Evolutionary conservation across 2,113 vertebrate species (phyloP).

Genomic region (Engraulis encrasicolus): DNA sequence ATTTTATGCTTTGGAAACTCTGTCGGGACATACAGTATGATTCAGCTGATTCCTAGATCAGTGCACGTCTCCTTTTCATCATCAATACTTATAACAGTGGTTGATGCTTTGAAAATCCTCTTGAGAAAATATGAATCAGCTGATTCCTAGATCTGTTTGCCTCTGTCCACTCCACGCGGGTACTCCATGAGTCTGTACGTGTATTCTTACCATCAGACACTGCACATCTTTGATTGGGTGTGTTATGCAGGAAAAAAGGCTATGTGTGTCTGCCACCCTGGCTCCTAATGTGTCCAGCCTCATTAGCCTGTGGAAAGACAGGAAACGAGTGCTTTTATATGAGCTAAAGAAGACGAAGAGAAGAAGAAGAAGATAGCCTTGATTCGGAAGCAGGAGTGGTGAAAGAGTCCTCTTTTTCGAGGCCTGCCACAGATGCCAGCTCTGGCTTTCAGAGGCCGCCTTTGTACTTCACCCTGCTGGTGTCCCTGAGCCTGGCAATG

Average conservation of each 20-base stretch:
- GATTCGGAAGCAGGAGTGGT: conserved; percentile 2
- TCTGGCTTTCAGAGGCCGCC: neutral
- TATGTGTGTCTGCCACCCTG: neutral
- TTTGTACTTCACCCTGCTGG: neutral
- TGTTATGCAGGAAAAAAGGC: conserved; percentile 8
- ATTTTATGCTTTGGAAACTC: too few relatives aligned
- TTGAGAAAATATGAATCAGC: neutral
- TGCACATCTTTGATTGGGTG: conserved; percentile 17
- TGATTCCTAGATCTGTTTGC: neutral
- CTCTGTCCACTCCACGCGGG: too few relatives aligned
- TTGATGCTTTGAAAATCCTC: neutral
- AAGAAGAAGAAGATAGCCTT: conserved; percentile 6
- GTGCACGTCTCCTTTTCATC: too few relatives aligned
- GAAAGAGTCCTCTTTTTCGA: conserved; percentile 1
- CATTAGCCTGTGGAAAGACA: conserved; percentile 36
- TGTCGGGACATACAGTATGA: too few relatives aligned
- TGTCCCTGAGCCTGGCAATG: neutral
- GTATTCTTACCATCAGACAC: conserved; percentile 34
- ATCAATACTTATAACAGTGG: neutral
- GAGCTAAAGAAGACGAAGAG: too few relatives aligned
- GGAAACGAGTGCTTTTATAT: conserved; percentile 28
- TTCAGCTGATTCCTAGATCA: too few relatives aligned
- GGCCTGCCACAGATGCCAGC: conserved; percentile 13
- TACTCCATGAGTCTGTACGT: too few relatives aligned
- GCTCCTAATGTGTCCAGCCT: conserved; percentile 22